Base-by-base conservation (phyloP, 2,113 vertebrate genomes). In the Cavia aperea region DNA sequence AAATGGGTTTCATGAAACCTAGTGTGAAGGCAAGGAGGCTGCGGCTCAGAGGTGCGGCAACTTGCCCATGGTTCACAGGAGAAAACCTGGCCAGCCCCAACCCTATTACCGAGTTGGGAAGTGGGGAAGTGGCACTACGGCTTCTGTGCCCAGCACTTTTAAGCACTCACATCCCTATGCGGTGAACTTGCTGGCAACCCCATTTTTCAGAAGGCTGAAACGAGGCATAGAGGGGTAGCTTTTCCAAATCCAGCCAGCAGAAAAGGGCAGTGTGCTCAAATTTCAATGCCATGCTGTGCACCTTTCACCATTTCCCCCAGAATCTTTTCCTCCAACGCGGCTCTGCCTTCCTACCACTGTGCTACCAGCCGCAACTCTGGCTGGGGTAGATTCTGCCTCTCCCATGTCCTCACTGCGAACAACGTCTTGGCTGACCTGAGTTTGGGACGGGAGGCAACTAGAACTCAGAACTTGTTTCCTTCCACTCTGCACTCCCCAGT, bases 391-490 rank as follows among this genome's bases (percentile, higher is more conserved):
- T 60, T 62, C 39, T 79, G 39, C 33, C 29, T 92, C 81, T 58
- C 63, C 82, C 68, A 68, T 4, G 4, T 23, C 23, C 51, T 92
- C 75, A 70, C 78, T 58, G 77, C 68, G 84, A 86, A 92, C 56
- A 70, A 95, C 60, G 66, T 70, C 82, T 94, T 70, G 89, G 93
- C 39, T 56, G 51, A 33, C 84, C 49, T 78, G 51, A 91, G 88
- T 68, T 62, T 84, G 58, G 51, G 46, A 77, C 58, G 54, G 54
- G n/a, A 63, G 60, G 85, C 43, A 24, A 0, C 79, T 65, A 60
- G 65, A 91, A 68, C 78, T 23, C 83, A 51, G 94, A 95, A 84
- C 26, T 60, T 75, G 94, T 56, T 90, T 89, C 85, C 81, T 90
- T 56, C 60, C 4, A 2, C 9, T 84, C 89, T 23, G 56, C 11